A percentile compares a stretch with the other conserved stretches of the same genome.
phyloP scores from a whole-genome alignment of 2,797 vertebrate genomes.

The Darevskia mixta region DNA sequence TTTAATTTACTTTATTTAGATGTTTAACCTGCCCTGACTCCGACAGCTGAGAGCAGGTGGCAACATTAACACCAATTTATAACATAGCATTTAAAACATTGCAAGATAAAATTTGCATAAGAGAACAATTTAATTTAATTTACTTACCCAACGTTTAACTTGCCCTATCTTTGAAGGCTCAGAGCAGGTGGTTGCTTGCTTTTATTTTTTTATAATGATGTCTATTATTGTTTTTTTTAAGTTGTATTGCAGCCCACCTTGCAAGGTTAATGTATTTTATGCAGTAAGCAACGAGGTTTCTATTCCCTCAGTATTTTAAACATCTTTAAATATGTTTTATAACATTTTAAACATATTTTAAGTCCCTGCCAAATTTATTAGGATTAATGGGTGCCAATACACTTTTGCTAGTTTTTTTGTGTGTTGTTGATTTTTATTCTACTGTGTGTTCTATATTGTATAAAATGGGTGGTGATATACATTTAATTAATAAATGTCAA shows the following conservation, averaged over 20 bases:
- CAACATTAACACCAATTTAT: constrained; percentile 35
- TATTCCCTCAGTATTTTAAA: neutral
- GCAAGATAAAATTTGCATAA: constrained; percentile 27
- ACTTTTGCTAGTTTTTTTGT: too few relatives aligned
- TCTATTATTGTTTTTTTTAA: constrained; percentile 6
- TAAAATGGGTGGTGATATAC: too few relatives aligned
- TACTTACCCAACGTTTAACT: neutral
- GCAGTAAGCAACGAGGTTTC: neutral
- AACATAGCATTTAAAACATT: constrained; percentile 19
- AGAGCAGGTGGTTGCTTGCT: neutral
- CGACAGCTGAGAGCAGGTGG: constrained; percentile 28
- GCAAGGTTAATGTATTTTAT: neutral
- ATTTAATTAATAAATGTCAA: too few relatives aligned
- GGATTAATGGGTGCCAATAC: too few relatives aligned
- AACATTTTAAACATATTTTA: too few relatives aligned
- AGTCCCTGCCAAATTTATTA: too few relatives aligned
- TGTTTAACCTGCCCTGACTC: constrained; percentile 20
- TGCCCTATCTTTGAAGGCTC: constrained; percentile 7
- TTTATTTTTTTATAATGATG: constrained; percentile 15
- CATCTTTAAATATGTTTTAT: neutral
- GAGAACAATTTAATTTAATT: constrained; percentile 33
- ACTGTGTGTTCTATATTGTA: too few relatives aligned
- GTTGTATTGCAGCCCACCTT: neutral
- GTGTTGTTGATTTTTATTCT: too few relatives aligned
- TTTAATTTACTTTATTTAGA: constrained; percentile 32